Evolutionary conservation across 2,888 invertebrate species (phyloP).

Genomic region (Eristalis pertinax): DNA sequence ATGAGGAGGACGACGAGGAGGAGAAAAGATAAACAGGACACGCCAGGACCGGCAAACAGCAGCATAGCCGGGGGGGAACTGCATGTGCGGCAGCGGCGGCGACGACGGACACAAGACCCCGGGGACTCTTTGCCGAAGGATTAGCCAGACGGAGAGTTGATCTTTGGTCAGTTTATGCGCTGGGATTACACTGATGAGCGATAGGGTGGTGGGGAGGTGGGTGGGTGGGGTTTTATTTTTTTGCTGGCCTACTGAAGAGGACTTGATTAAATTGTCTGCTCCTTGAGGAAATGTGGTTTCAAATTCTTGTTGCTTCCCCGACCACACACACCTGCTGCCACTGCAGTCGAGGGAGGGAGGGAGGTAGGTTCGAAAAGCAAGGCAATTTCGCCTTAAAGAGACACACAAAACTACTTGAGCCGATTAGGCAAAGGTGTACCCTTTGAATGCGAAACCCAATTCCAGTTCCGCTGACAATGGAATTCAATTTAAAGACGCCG

Average conservation of each 20-base stretch:
- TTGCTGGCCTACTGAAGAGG: background rate
- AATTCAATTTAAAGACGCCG: slow-evolving; percentile 62
- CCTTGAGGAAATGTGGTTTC: background rate
- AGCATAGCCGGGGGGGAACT: background rate
- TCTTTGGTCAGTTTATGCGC: slow-evolving; percentile 35
- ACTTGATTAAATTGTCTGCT: background rate
- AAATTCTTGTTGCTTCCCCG: too few species aligned
- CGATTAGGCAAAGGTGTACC: background rate
- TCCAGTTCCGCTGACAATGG: slow-evolving; percentile 27
- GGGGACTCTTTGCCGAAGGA: slow-evolving; percentile 21
- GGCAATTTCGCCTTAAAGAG: too few species aligned
- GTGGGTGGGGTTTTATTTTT: background rate
- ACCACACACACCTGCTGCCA: background rate
- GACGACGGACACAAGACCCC: background rate
- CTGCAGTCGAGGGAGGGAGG: background rate
- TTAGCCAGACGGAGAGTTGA: slow-evolving; percentile 16
- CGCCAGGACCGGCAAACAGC: background rate
- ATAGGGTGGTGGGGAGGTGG: background rate
- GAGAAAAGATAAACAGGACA: slow-evolving; percentile 47
- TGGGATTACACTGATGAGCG: background rate
- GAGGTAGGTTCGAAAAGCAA: too few species aligned
- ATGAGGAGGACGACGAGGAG: slow-evolving; percentile 15
- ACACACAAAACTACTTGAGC: background rate
- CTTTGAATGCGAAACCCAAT: background rate
- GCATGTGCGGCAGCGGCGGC: slow-evolving; percentile 4